phyloP scores from a whole-genome alignment of 2,113 vertebrate genomes.

The Haliaeetus leucogaster region DNA sequence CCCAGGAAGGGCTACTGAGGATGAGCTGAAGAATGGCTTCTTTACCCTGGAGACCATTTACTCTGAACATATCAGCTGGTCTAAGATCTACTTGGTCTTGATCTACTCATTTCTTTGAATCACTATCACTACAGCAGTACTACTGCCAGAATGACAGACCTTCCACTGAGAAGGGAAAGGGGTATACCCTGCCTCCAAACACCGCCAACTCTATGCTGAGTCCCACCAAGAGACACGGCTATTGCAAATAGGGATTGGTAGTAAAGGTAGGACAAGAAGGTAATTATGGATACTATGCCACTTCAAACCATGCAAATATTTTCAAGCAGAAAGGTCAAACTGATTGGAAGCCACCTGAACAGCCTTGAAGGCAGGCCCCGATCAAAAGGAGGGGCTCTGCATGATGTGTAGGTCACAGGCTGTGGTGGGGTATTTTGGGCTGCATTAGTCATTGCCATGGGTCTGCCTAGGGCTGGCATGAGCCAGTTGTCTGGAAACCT shows the following conservation, averaged over 20 bases:
- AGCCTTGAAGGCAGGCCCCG: not conserved
- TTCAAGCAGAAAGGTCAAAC: not conserved
- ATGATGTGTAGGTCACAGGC: accelerated
- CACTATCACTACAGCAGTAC: not conserved
- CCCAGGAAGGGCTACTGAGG: not conserved
- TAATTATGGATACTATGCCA: no score
- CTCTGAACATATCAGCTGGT: not conserved
- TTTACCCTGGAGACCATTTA: not conserved
- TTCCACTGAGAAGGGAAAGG: not conserved
- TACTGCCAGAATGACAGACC: not conserved
- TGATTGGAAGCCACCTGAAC: not conserved
- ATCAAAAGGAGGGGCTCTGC: not conserved
- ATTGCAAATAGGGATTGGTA: not conserved
- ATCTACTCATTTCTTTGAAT: not conserved
- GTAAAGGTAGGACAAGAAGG: not conserved
- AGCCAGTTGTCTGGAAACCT: not conserved
- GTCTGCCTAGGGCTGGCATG: not conserved
- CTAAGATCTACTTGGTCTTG: not conserved
- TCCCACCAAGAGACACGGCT: not conserved
- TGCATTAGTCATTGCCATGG: not conserved
- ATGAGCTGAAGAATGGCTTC: not conserved
- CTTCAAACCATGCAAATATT: not conserved
- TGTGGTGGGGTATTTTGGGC: not conserved
- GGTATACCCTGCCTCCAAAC: not conserved
- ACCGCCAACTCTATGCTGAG: not conserved